phyloP scores from a whole-genome alignment of 30 jellyfish, hydroid and myxozoan genomes.

The Chrysaora quinquecirrha region DNA sequence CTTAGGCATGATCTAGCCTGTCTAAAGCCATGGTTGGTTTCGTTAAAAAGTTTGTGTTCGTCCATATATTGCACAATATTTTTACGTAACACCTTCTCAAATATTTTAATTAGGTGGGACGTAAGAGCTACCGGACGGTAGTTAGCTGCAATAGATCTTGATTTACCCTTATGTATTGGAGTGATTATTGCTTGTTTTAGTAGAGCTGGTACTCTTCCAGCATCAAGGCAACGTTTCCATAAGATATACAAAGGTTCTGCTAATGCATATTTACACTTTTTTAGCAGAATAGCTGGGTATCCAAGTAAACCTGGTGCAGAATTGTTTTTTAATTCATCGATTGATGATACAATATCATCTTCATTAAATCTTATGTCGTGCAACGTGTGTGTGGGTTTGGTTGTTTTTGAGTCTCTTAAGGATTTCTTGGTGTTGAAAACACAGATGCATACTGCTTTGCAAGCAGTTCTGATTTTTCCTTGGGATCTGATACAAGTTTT shows the following conservation, averaged over 20 bases:
- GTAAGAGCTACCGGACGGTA: slow-evolving; percentile 39
- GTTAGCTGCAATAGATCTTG: slow-evolving; percentile 1
- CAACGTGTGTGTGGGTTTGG: too few relatives aligned
- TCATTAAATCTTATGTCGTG: background rate
- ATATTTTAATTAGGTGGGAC: slow-evolving; percentile 18
- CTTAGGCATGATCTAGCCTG: slow-evolving; percentile 29
- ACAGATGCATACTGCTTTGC: too few relatives aligned
- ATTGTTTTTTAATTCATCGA: background rate
- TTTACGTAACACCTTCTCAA: slow-evolving; percentile 7
- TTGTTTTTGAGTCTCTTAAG: too few relatives aligned
- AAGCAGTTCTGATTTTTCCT: too few relatives aligned
- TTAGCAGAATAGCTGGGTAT: slow-evolving; percentile 21
- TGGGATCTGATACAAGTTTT: too few relatives aligned
- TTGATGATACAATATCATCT: slow-evolving; percentile 4
- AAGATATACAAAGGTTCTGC: slow-evolving; percentile 8
- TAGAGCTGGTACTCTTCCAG: background rate
- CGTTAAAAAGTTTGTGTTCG: background rate
- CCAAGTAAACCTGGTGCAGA: slow-evolving; percentile 18
- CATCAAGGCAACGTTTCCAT: background rate
- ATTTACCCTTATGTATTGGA: slow-evolving; percentile 6
- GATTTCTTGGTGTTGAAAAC: too few relatives aligned
- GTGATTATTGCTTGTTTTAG: slow-evolving; percentile 1
- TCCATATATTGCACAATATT: background rate
- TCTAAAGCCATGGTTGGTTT: slow-evolving; percentile 26
- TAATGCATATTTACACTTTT: slow-evolving; percentile 8